A percentile compares a stretch with the other conserved stretches of the same genome.
Conservation (phyloP, 2,888 invertebrate species). For the Microchrysa polita region DNA sequence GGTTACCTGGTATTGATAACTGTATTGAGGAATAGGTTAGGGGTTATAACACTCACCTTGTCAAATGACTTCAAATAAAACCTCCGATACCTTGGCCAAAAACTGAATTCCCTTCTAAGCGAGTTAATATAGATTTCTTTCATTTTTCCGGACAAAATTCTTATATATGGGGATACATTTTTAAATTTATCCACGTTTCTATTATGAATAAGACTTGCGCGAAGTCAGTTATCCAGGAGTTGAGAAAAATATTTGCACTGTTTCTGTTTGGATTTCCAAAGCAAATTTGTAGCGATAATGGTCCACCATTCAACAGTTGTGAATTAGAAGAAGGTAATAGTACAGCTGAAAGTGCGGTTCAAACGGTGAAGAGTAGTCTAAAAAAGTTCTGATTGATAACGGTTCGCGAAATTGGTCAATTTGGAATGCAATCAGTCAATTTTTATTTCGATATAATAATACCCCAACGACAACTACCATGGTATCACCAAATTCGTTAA, state of each 20-base stretch:
- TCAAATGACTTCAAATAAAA: no score
- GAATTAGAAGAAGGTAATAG: conserved; percentile 50
- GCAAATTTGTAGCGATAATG: conserved; percentile 52
- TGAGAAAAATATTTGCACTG: conserved; percentile 51
- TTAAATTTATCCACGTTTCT: no score
- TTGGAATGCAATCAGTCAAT: no score
- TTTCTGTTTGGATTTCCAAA: conserved; percentile 53
- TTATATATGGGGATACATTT: no score
- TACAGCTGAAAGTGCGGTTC: conserved; percentile 51
- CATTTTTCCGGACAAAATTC: no score
- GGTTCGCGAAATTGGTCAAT: no score
- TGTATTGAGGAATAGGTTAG: neutral
- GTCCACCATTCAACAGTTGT: conserved; percentile 49
- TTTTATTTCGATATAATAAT: no score
- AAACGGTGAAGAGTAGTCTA: conserved; percentile 50
- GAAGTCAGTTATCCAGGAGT: conserved; percentile 39
- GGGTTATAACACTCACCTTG: no score
- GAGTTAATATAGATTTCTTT: no score
- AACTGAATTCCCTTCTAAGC: no score
- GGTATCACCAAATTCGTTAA: neutral
- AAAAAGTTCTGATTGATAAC: conserved; percentile 46
- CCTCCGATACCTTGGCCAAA: no score
- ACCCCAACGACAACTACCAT: no score
- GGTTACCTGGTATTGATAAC: neutral
- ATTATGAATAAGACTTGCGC: conserved; percentile 35